Evolutionary conservation across 2,797 vertebrate genomes (phyloP).

Genomic region (Telmatherina bonti): DNA sequence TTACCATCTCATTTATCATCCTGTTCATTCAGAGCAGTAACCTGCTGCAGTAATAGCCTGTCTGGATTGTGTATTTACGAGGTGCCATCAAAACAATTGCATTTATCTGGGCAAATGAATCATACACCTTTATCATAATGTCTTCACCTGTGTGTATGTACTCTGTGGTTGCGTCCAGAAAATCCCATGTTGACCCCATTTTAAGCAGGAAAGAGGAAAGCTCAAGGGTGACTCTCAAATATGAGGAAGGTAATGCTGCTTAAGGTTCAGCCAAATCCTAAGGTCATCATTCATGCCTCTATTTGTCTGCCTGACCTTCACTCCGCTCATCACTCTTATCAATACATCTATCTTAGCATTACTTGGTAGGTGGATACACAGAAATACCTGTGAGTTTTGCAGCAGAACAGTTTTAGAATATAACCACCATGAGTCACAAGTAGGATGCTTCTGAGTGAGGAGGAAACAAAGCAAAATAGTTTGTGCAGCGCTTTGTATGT

Average conservation of each 20-base stretch:
- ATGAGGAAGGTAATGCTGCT: slow-evolving; percentile 38
- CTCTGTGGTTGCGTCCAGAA: slow-evolving; percentile 17
- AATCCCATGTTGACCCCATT: slow-evolving; percentile 45
- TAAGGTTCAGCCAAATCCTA: slow-evolving; percentile 69
- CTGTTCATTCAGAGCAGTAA: slow-evolving; percentile 47
- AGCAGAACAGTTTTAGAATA: not conserved
- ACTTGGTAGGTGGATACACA: slow-evolving; percentile 1
- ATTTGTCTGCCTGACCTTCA: slow-evolving; percentile 53
- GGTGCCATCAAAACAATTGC: slow-evolving; percentile 74
- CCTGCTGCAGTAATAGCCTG: slow-evolving; percentile 68
- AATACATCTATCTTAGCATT: slow-evolving; percentile 6
- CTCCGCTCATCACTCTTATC: slow-evolving; percentile 29
- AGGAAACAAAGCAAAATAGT: slow-evolving; percentile 24
- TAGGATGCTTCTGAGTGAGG: slow-evolving; percentile 1
- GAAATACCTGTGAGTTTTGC: slow-evolving; percentile 11
- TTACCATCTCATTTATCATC: slow-evolving; percentile 77
- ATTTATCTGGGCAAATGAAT: slow-evolving; percentile 61
- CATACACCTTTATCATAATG: slow-evolving; percentile 65
- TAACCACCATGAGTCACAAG: not conserved
- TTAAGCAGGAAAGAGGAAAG: slow-evolving; percentile 26
- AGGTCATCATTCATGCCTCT: slow-evolving; percentile 41
- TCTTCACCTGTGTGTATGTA: slow-evolving; percentile 32
- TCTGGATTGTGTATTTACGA: slow-evolving; percentile 70
- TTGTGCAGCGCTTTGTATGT: slow-evolving; percentile 47
- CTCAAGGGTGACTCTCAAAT: slow-evolving; percentile 40